These are phyloP conservation scores for Lasioglossum pauxillum DNA, from an alignment of 2,888 invertebrate genomes.

Conservation along the genomic window DNA sequence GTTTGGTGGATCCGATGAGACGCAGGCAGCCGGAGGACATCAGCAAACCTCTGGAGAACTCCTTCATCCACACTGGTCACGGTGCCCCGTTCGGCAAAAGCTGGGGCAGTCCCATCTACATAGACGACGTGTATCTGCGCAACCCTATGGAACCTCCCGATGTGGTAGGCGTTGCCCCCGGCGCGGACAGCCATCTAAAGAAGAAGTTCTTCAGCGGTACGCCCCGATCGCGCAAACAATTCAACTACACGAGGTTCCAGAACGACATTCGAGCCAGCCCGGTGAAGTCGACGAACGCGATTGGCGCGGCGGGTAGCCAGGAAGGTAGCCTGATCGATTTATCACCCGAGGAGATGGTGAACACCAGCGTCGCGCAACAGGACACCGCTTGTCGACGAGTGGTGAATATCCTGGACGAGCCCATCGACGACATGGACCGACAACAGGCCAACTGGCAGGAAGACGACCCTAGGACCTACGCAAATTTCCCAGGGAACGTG, in stretches of 20 bases:
- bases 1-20: slow-evolving; percentile 89
- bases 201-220: slow-evolving; percentile 83
- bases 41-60: slow-evolving; percentile 91
- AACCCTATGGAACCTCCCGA: slow-evolving; percentile 92
- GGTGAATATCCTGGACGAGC: slow-evolving; percentile 82
- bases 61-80: slow-evolving; percentile 93
- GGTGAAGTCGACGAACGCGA: slow-evolving; percentile 81
- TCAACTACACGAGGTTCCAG: slow-evolving; percentile 92
- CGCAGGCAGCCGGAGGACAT: slow-evolving; percentile 90
- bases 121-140: slow-evolving; percentile 91
- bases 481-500: slow-evolving; percentile 77
- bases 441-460: slow-evolving; percentile 74
- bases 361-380: slow-evolving; percentile 59
- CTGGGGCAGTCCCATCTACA: slow-evolving; percentile 93
- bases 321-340: slow-evolving; percentile 92
- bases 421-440: slow-evolving; percentile 76
- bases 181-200: slow-evolving; percentile 82
- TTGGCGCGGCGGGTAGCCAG: slow-evolving; percentile 80
- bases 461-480: slow-evolving; percentile 78
- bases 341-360: slow-evolving; percentile 86
- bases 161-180: slow-evolving; percentile 85
- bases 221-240: slow-evolving; percentile 87
- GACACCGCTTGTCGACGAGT: slow-evolving; percentile 76
- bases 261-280: slow-evolving; percentile 87
- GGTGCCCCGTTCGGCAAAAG: slow-evolving; percentile 91